Percentiles rank a stretch among this genome's conserved stretches.
phyloP scores from a whole-genome alignment of 1,140 invertebrate genomes.

The Diprion similis region DNA sequence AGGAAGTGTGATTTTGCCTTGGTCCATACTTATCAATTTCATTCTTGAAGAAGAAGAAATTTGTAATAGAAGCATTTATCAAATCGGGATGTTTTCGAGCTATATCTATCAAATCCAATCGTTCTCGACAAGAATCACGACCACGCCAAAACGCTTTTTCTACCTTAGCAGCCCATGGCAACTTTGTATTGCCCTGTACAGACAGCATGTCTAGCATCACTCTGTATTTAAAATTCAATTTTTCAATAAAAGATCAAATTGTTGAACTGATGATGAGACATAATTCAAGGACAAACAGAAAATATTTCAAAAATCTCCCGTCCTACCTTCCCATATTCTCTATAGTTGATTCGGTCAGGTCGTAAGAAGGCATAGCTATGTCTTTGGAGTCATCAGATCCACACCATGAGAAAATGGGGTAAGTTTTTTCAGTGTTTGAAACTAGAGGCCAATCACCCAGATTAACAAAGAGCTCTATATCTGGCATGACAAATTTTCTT shows the following conservation, averaged over 20 bases:
- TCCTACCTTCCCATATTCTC: conserved; percentile 87
- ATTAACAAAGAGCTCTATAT: conserved; percentile 92
- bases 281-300: conserved; percentile 7
- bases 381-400: conserved; percentile 84
- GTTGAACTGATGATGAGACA: neutral
- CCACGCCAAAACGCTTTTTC: conserved; percentile 90
- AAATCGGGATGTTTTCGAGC: conserved; percentile 78
- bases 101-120: conserved; percentile 85
- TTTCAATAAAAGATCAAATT: conserved; percentile 10
- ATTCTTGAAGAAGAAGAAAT: conserved; percentile 95
- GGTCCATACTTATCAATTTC: conserved; percentile 87
- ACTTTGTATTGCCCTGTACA: conserved; percentile 80
- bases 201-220: conserved; percentile 90
- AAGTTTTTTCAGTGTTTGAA: conserved; percentile 60
- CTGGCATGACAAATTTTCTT: conserved; percentile 84
- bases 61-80: conserved; percentile 92
- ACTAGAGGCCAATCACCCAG: conserved; percentile 95
- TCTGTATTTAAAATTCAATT: conserved; percentile 60
- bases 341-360: conserved; percentile 89
- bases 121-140: conserved; percentile 83
- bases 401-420: conserved; percentile 98
- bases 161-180: conserved; percentile 78
- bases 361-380: conserved; percentile 95
- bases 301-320: conserved; percentile 11
- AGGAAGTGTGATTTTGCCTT: conserved; percentile 82